Percentiles rank a stretch among this genome's conserved stretches.
Conservation (phyloP, 2,888 invertebrate species). For the Bruchidius siliquastri region DNA sequence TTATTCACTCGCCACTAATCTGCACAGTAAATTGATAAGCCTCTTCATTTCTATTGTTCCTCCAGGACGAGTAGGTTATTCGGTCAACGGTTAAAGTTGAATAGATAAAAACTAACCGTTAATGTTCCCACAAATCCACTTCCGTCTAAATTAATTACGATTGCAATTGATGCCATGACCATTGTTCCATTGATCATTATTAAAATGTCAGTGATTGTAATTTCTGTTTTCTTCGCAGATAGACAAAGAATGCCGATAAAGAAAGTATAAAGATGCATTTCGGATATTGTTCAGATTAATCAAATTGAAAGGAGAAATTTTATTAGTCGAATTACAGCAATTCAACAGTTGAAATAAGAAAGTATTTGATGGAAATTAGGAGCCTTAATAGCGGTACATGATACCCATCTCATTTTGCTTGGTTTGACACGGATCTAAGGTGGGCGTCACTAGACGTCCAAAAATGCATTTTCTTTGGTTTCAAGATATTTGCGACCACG, state of each 20-base stretch:
- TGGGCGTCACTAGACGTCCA: too few species aligned
- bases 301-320: not conserved
- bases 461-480: too few species aligned
- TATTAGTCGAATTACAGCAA: not conserved
- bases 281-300: not conserved
- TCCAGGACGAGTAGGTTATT: not conserved
- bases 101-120: not conserved
- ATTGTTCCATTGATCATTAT: not conserved
- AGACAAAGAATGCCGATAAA: not conserved
- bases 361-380: not conserved
- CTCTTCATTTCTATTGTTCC: not conserved
- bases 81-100: not conserved
- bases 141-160: not conserved
- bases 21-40: too few species aligned
- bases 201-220: not conserved
- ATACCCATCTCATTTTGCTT: too few species aligned
- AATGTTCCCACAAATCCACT: not conserved
- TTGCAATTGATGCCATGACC: not conserved
- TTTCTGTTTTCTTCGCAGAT: not conserved
- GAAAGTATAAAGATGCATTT: not conserved
- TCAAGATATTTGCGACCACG: too few species aligned
- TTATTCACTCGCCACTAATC: too few species aligned
- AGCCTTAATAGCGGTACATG: not conserved
- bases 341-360: not conserved
- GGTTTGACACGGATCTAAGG: too few species aligned